These are phyloP conservation scores for rabbit (Oryctolagus cuniculus) DNA, from an alignment of 2,113 vertebrate genomes.

Conservation along the genomic window mOryCun1.1 NC_091438.1:107878501-107879000, in stretches of 20 bases:
- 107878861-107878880: not conserved
- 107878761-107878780: not conserved
- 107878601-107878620: not conserved
- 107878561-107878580: slow-evolving; percentile 52
- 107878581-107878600: slow-evolving; percentile 42
- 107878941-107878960: slow-evolving; percentile 23
- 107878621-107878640: not conserved
- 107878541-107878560: slow-evolving; percentile 10
- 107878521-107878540: slow-evolving; percentile 21
- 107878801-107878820: not conserved
- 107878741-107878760: not conserved
- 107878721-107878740: slow-evolving; percentile 58
- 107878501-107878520: slow-evolving; percentile 46
- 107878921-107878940: too few species aligned
- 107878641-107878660: not conserved
- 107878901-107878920: not conserved
- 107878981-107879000: slow-evolving; percentile 39
- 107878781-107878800: not conserved
- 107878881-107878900: slow-evolving; percentile 4
- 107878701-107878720: not conserved
- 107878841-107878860: not conserved
- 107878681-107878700: not conserved
- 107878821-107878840: not conserved
- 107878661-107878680: slow-evolving; percentile 38
- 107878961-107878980: slow-evolving; percentile 32